Percentiles rank a stretch among this genome's conserved stretches.
Evolutionary conservation across 2,113 vertebrate genomes (phyloP).

Genomic region (Acinonyx jubatus): DNA sequence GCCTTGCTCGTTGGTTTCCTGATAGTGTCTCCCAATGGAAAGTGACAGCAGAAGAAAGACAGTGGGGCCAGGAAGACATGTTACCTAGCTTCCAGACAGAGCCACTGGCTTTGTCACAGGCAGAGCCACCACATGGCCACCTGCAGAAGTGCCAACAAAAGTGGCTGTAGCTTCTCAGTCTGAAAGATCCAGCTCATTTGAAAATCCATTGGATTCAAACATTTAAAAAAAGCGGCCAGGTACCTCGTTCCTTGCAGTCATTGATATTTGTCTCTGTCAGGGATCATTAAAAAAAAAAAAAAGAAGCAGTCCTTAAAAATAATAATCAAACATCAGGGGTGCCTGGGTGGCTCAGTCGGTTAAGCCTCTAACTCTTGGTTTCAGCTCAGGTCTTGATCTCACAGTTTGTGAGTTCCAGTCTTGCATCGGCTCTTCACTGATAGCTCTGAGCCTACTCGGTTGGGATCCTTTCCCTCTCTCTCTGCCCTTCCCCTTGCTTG

Average conservation of each 20-base stretch:
- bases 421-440: no score
- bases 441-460: no score
- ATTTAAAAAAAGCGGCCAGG: neutral
- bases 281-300: neutral
- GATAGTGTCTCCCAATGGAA: neutral
- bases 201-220: neutral
- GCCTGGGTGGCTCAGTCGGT: no score
- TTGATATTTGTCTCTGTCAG: neutral
- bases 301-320: neutral
- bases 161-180: neutral
- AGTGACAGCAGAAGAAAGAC: accelerated
- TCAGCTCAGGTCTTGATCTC: no score
- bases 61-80: no score
- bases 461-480: no score
- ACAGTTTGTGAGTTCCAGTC: no score
- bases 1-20: no score
- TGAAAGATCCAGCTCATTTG: neutral
- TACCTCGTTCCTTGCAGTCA: neutral
- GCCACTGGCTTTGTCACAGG: neutral
- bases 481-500: no score
- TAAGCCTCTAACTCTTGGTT: no score
- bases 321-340: neutral
- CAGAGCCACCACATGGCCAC: neutral
- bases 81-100: neutral
- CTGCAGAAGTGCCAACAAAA: neutral